phyloP scores from a whole-genome alignment of 1,140 invertebrate species.

The Formica selysi region DNA sequence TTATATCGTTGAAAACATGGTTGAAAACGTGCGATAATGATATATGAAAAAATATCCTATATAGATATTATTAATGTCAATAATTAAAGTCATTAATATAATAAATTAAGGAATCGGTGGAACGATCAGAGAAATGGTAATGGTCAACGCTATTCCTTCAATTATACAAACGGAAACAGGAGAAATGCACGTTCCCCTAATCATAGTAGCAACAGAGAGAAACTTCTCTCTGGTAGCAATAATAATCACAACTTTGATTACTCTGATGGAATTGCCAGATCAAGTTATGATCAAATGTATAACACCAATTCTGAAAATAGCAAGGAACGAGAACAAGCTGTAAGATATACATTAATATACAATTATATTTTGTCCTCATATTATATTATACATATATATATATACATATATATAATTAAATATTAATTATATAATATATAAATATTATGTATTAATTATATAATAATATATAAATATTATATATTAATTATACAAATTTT shows the following conservation, averaged over 20 bases:
- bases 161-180: slow-evolving; percentile 27
- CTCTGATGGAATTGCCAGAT: neutral
- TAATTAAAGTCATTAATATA: slow-evolving; percentile 1
- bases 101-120: slow-evolving; percentile 26
- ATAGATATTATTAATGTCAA: neutral
- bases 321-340: slow-evolving; percentile 34
- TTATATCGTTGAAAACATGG: too few species aligned
- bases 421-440: too few species aligned
- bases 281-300: neutral
- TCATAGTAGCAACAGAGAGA: neutral
- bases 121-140: slow-evolving; percentile 27
- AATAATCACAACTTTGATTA: slow-evolving; percentile 9
- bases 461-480: too few species aligned
- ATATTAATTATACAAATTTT: neutral
- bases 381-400: too few species aligned
- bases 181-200: neutral
- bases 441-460: neutral
- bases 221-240: too few species aligned
- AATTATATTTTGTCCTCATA: neutral
- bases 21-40: too few species aligned
- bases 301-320: slow-evolving; percentile 22
- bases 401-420: too few species aligned
- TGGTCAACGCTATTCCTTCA: slow-evolving; percentile 4
- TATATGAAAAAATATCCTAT: too few species aligned
- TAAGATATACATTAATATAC: slow-evolving; percentile 39